These are phyloP conservation scores for Hemichromis elongatus DNA, from an alignment of 2,113 vertebrate species.

Conservation along the genomic window DNA sequence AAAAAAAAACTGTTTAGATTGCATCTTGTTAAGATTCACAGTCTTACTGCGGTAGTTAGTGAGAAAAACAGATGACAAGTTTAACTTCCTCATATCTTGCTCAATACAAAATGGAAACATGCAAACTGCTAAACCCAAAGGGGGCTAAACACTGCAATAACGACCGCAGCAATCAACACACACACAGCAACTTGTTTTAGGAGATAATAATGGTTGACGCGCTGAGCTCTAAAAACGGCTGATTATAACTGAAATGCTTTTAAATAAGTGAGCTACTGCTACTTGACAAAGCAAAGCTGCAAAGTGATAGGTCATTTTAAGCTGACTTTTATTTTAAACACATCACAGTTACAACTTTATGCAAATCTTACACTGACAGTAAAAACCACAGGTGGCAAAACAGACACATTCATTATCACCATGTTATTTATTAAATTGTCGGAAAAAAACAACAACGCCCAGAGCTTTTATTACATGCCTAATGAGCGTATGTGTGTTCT, in stretches of 20 bases:
- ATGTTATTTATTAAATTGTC: neutral
- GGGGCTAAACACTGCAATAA: neutral
- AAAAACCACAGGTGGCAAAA: neutral
- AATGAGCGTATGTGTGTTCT: neutral
- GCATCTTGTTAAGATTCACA: neutral
- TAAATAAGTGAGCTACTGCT: neutral
- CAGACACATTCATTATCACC: neutral
- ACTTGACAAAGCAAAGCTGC: neutral
- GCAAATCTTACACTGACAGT: neutral
- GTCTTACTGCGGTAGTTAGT: neutral
- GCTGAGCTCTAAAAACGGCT: neutral
- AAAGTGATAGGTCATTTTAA: neutral
- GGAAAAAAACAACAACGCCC: neutral
- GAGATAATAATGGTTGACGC: neutral
- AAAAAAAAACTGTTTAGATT: neutral
- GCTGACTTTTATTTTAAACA: neutral
- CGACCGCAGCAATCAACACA: neutral
- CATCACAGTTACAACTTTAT: neutral
- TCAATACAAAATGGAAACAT: neutral
- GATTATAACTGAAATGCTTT: neutral
- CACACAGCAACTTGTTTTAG: neutral
- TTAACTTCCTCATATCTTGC: slow-evolving; percentile 13
- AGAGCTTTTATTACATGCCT: neutral
- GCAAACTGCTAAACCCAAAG: neutral
- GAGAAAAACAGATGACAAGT: neutral